Percentiles rank a stretch among this genome's conserved stretches.
Evolutionary conservation across 2,113 vertebrate genomes (phyloP).

Genomic region (Paradoxurus hermaphroditus): DNA sequence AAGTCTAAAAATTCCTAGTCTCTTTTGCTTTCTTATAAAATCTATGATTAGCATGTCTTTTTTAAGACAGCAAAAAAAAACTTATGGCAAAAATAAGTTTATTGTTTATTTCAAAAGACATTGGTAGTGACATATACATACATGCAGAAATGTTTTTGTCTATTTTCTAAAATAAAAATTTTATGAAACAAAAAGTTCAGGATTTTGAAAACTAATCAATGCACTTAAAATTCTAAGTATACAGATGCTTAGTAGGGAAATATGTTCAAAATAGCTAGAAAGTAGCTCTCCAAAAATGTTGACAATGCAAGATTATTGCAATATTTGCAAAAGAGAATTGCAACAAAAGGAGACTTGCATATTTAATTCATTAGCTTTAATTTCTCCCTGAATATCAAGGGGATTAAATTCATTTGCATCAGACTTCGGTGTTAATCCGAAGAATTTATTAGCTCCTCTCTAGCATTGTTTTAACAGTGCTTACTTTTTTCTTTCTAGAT

Average conservation of each 20-base stretch:
- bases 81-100: not conserved
- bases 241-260: not conserved
- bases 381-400: slow-evolving; percentile 24
- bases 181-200: not conserved
- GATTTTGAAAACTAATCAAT: slow-evolving; percentile 16
- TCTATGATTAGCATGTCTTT: not conserved
- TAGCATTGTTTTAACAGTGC: slow-evolving; percentile 31
- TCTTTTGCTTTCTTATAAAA: slow-evolving; percentile 43
- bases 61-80: slow-evolving; percentile 32
- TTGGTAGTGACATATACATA: not conserved
- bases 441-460: not conserved
- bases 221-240: slow-evolving; percentile 13
- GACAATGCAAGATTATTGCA: not conserved
- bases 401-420: slow-evolving; percentile 44
- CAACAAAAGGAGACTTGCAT: not conserved
- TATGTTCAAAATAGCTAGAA: not conserved
- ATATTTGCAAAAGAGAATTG: slow-evolving; percentile 4
- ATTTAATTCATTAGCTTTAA: slow-evolving; percentile 16
- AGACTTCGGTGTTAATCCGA: slow-evolving; percentile 22
- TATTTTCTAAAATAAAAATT: slow-evolving; percentile 28
- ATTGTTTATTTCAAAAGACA: not conserved
- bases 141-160: not conserved
- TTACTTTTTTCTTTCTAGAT: slow-evolving; percentile 48
- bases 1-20: slow-evolving; percentile 8
- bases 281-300: slow-evolving; percentile 27